Evolutionary conservation across 92 coral and sea anemone genomes (phyloP).

Genomic region (Porites divaricata): DNA sequence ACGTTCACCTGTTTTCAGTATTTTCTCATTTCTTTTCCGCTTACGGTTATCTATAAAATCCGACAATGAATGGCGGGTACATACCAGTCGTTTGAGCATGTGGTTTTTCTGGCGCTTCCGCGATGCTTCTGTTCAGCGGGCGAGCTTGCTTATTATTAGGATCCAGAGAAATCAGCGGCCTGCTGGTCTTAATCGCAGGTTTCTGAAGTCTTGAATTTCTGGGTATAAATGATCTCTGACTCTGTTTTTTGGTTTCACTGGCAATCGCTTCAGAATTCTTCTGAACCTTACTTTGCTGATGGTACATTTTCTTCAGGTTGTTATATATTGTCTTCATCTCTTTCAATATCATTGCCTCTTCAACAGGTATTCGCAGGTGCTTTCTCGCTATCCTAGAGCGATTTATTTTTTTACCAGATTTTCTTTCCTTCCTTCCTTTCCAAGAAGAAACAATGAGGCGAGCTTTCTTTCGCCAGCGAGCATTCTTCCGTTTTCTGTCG

Average conservation of each 20-base stretch:
- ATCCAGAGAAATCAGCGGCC: not conserved
- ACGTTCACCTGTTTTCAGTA: conserved; percentile 5
- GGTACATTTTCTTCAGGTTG: conserved; percentile 73
- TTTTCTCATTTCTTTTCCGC: not conserved
- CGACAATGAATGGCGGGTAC: conserved; percentile 36
- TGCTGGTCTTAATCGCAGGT: not conserved
- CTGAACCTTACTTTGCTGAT: conserved; percentile 20
- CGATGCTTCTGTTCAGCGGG: conserved; percentile 10
- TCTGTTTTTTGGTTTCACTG: not conserved
- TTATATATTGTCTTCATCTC: conserved; percentile 77
- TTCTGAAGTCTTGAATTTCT: not conserved
- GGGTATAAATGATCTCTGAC: conserved; percentile 29
- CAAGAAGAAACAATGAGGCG: not conserved
- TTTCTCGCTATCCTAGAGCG: conserved; percentile 11
- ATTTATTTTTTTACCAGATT: conserved; percentile 1
- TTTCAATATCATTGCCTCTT: conserved; percentile 58
- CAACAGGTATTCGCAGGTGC: conserved; percentile 15
- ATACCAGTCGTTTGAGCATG: conserved; percentile 12
- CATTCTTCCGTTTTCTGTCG: not conserved
- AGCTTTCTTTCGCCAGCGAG: not conserved
- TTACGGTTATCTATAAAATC: not conserved
- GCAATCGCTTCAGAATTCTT: not conserved
- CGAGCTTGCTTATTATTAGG: not conserved
- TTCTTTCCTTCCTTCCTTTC: not conserved
- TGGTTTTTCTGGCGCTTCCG: conserved; percentile 15